Base-by-base conservation (phyloP, 2,888 invertebrate genomes). In the Agrochola macilenta region DNA sequence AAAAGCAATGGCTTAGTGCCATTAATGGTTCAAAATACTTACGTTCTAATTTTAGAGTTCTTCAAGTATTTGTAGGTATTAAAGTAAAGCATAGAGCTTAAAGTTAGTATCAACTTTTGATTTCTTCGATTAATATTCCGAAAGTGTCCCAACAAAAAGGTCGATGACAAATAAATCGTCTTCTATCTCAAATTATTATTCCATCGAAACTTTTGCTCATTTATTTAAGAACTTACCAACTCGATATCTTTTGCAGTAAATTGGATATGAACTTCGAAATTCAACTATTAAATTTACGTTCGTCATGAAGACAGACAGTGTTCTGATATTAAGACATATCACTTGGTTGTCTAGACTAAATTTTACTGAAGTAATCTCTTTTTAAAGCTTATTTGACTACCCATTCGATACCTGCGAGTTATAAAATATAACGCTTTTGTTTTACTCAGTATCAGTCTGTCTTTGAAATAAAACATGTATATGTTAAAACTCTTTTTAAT, bases 211-310 rank as follows among this genome's bases (percentile, higher is more conserved):
- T 84, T 84, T 81, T 64, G 76, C 78, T 85, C 82, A 82, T 84
- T 84, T 83, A 85, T 76, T 83, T 83, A 60, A 83, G 76, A 73
- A 76, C 76, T 85, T 81, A 71, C 75, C 63, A 80, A 76, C 69
- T 78, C 58, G 65, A 76, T 86, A 86, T 81, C 86, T 83, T 77
- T 72, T 81, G 87, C 74, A 70, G 83, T 83, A 81, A 86, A 86
- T 63, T 82, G 74, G 74, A 79, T 79, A 76, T 76, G 72, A 85
- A 81, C 63, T 82, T 71, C 9, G 52, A 77, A 81, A 74, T 81
- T 85, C 58, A 61, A 78, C 77, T 85, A 74, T 84, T 78, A 86
- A 87, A 78, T 87, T 86, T 76, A 83, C 77, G 79, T 86, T 86
- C 72, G 72, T 84, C 84, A 74, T 77, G 61, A 69, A 86, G 46